phyloP scores from a whole-genome alignment of 2,113 vertebrate species.

The Herpetotheres cachinnans region DNA sequence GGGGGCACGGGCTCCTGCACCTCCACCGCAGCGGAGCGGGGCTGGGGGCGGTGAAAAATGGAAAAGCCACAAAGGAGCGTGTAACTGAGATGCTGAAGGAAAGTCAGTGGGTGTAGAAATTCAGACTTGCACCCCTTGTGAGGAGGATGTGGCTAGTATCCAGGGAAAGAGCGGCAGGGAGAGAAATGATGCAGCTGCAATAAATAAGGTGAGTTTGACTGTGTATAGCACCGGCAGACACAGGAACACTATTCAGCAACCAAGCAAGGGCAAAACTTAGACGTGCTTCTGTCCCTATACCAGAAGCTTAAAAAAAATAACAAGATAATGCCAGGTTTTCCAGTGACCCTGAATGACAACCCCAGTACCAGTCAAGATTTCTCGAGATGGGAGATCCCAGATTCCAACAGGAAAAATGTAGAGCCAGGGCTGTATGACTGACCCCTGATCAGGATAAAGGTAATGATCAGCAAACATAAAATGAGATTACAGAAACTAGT shows the following conservation, averaged over 20 bases:
- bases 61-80: background rate
- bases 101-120: background rate
- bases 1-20: background rate
- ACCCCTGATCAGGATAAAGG: background rate
- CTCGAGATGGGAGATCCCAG: background rate
- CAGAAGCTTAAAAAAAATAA: background rate
- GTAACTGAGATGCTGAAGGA: background rate
- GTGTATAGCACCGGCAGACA: background rate
- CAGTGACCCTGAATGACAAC: background rate
- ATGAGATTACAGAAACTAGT: background rate
- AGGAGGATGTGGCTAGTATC: background rate
- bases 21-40: background rate
- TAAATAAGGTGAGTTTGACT: background rate
- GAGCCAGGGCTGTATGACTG: background rate
- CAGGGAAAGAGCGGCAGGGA: background rate
- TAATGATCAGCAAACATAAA: background rate
- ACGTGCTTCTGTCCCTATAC: background rate
- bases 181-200: background rate
- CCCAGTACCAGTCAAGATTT: background rate
- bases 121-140: background rate
- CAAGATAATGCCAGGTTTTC: background rate
- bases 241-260: background rate
- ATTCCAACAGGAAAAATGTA: background rate
- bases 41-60: background rate
- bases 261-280: background rate